A percentile compares a stretch with the other conserved stretches of the same genome.
Evolutionary conservation across 2,113 vertebrate genomes (phyloP).

Genomic region (Panthera leo): DNA sequence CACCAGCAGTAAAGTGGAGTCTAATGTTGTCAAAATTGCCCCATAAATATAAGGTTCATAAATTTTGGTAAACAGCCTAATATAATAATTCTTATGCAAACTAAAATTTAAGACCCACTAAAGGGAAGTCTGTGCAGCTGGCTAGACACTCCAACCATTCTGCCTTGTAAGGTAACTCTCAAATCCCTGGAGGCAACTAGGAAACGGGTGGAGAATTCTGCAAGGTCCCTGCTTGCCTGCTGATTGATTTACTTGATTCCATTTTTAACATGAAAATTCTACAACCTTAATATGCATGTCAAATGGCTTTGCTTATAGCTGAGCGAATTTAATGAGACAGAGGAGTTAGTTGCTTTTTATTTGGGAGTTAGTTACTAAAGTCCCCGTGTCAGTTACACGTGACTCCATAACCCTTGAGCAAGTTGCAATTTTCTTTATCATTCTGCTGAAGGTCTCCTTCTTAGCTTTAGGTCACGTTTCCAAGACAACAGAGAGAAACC

Average conservation of each 20-base stretch:
- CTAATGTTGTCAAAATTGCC: neutral
- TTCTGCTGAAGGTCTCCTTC: neutral
- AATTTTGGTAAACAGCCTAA: neutral
- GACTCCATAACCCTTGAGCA: neutral
- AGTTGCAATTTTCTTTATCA: neutral
- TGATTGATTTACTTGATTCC: neutral
- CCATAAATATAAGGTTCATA: neutral
- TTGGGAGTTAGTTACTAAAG: neutral
- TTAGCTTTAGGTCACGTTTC: neutral
- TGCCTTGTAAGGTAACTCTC: neutral
- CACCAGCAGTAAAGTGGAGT: neutral
- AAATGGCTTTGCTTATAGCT: neutral
- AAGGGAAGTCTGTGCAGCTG: neutral
- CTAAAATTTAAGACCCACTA: constrained; percentile 25
- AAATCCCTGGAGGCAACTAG: neutral
- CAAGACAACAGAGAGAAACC: neutral
- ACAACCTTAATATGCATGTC: neutral
- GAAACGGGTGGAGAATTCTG: neutral
- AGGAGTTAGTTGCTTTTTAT: neutral
- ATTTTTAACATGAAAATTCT: neutral
- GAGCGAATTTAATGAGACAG: neutral
- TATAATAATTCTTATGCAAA: neutral
- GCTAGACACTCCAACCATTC: neutral
- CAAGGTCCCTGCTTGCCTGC: neutral
- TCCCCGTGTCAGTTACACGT: neutral